phyloP scores from a whole-genome alignment of 2,113 vertebrate genomes.

The Bujurquina vittata region DNA sequence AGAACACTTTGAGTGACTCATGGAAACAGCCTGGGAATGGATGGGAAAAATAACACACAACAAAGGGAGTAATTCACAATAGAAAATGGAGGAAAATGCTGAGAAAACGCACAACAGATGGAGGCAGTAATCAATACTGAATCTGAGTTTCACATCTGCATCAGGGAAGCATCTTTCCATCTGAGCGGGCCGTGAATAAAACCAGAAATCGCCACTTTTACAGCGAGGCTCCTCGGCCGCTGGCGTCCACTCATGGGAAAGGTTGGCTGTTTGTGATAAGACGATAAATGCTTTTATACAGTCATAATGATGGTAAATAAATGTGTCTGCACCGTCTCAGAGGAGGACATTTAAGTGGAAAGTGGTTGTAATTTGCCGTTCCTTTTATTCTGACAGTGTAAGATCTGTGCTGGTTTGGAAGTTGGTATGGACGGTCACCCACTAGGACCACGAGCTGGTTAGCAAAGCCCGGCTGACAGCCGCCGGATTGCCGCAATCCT shows the following conservation, averaged over 20 bases:
- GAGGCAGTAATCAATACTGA: constrained; percentile 72
- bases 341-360: not conserved
- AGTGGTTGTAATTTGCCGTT: not conserved
- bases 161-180: constrained; percentile 51
- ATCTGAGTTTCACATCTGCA: constrained; percentile 55
- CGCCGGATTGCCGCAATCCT: not conserved
- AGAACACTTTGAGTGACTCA: constrained; percentile 57
- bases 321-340: not conserved
- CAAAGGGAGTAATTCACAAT: constrained; percentile 76
- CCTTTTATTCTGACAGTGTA: not conserved
- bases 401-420: not conserved
- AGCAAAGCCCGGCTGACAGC: not conserved
- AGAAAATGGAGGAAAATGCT: constrained; percentile 43
- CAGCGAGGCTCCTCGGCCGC: not conserved
- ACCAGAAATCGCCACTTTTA: constrained; percentile 33
- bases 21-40: constrained; percentile 66
- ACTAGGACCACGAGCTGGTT: not conserved
- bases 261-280: not conserved
- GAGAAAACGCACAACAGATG: constrained; percentile 75
- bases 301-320: not conserved
- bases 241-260: not conserved
- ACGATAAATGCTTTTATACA: not conserved
- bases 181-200: constrained; percentile 38
- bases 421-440: not conserved
- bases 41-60: constrained; percentile 69